Base-by-base conservation (phyloP, 1,140 invertebrate species). In the Eriocheir sinensis region DNA sequence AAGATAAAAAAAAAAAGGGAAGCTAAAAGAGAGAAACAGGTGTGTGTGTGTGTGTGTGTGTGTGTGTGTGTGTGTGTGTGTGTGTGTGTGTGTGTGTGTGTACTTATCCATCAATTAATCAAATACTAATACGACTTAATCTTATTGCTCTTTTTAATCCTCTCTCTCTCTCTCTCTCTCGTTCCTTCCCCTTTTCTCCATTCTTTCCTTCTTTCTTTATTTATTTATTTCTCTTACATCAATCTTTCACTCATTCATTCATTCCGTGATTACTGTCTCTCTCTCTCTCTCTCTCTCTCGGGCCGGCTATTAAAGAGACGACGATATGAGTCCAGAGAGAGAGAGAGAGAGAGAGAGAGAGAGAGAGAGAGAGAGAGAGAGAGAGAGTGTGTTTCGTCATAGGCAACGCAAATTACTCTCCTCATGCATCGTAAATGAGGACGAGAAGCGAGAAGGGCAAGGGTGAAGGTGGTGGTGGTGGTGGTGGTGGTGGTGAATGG, bases 341-440 rank as follows among this genome's bases (percentile, higher is more conserved):
- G 21, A n/a, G 60, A 1, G 21, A 21, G 48, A 21, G 9, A 53
- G 48, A 72, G n/a, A n/a, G 2, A 72, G 17, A n/a, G 60, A 72
- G 27, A 21, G 60, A 72, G 27, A 72, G 27, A 72, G n/a, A 21
- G n/a, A 72, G 27, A 72, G n/a, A n/a, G n/a, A 72, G 21, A 6
- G 60, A n/a, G 60, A 6, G 60, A 72, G 8, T n/a, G n/a, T n/a
- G 60, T 72, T 72, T 72, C 27, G 60, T 72, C 12, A n/a, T 72
- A 21, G 21, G 60, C n/a, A n/a, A n/a, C 21, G 60, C 60, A n/a
- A 72, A 72, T 72, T 72, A 72, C 60, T n/a, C 21, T n/a, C 27
- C 60, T 72, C 60, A 72, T 72, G 60, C 60, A 72, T 72, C 60
- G 60, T 72, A 72, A n/a, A 72, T 72, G 60, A 72, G 60, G 60